Evolutionary conservation across 2,797 vertebrate genomes (phyloP).

Genomic region (Galago senegalensis): DNA sequence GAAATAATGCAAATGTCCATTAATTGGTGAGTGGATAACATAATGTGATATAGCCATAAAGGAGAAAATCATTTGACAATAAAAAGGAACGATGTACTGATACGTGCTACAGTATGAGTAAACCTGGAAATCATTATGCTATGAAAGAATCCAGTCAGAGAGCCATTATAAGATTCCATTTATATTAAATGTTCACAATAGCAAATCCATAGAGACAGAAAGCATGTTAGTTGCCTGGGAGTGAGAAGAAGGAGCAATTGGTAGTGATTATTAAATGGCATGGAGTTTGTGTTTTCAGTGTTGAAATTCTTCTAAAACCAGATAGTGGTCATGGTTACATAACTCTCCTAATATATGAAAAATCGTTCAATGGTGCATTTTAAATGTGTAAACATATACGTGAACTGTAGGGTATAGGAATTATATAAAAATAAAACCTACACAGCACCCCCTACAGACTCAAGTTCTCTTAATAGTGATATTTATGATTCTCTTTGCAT

Average conservation of each 20-base stretch:
- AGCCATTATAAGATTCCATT: not conserved
- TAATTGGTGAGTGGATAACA: not conserved
- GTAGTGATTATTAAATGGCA: not conserved
- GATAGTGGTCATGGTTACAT: not conserved
- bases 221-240: not conserved
- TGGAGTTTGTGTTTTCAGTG: not conserved
- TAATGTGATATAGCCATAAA: not conserved
- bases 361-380: not conserved
- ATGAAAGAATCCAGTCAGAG: not conserved
- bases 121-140: not conserved
- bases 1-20: not conserved
- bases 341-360: not conserved
- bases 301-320: not conserved
- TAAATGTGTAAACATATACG: not conserved
- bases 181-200: not conserved
- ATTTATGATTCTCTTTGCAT: not conserved
- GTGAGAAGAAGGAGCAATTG: not conserved
- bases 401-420: not conserved
- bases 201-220: not conserved
- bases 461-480: not conserved
- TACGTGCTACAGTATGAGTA: not conserved
- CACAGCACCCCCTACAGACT: not conserved
- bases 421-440: slow-evolving; percentile 9
- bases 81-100: not conserved
- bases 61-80: not conserved